Evolutionary conservation across 2,888 invertebrate species (phyloP).

Genomic region (Nemurella pictetii): DNA sequence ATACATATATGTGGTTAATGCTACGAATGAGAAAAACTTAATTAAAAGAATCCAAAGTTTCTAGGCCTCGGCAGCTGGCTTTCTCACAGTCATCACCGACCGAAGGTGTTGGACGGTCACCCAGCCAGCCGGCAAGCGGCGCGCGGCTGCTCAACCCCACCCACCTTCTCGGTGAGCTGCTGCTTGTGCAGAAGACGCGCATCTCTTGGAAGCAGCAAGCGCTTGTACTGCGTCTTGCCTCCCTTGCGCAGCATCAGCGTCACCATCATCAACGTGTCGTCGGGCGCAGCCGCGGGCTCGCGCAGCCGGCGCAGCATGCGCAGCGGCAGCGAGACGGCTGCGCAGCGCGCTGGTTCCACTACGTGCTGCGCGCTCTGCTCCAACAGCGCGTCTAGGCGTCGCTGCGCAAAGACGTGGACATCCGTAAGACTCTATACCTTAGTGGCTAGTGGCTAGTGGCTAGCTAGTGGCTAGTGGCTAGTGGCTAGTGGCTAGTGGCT

Average conservation of each 20-base stretch:
- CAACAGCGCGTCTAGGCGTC: background rate
- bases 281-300: constrained; percentile 42
- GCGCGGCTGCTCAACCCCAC: constrained; percentile 57
- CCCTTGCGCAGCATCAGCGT: constrained; percentile 92
- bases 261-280: constrained; percentile 78
- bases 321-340: background rate
- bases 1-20: too few species aligned
- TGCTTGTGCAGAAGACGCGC: constrained; percentile 87
- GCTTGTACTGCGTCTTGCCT: constrained; percentile 89
- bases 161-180: constrained; percentile 72
- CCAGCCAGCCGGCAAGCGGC: too few species aligned
- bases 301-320: background rate
- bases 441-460: too few species aligned
- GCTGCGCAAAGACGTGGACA: too few species aligned
- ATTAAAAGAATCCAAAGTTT: too few species aligned
- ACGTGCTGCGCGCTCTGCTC: background rate
- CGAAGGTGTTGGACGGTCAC: too few species aligned
- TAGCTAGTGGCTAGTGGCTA: too few species aligned
- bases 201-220: constrained; percentile 84
- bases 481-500: too few species aligned
- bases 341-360: background rate
- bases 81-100: too few species aligned
- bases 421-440: too few species aligned
- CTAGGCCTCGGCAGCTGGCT: too few species aligned
- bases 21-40: too few species aligned